These are phyloP conservation scores for Leptopterna dolabrata DNA, from an alignment of 2,888 invertebrate genomes.

Conservation along the genomic window DNA sequence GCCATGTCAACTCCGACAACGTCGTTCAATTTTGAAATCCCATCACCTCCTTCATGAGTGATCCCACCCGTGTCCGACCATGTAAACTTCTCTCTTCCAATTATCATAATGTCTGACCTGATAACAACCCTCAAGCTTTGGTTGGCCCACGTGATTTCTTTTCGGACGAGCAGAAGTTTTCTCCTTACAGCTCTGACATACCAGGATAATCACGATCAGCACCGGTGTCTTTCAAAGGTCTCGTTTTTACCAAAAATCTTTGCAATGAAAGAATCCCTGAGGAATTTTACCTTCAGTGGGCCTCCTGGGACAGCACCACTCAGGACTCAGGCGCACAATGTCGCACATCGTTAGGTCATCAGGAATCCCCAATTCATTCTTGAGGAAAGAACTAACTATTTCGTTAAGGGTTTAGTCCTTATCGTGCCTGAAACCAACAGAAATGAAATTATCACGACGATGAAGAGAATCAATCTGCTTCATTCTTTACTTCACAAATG, in stretches of 20 bases:
- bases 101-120: background rate
- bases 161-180: background rate
- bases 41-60: background rate
- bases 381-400: background rate
- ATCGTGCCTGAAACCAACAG: background rate
- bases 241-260: background rate
- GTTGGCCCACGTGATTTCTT: background rate
- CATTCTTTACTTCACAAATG: background rate
- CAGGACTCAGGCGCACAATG: background rate
- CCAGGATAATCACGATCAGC: background rate
- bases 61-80: background rate
- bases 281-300: background rate
- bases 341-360: background rate
- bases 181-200: background rate
- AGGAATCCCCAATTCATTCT: background rate
- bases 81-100: background rate
- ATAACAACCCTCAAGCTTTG: background rate
- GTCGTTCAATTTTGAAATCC: background rate
- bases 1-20: background rate
- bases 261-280: background rate
- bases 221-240: background rate
- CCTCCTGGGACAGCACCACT: background rate
- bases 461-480: background rate
- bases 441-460: background rate
- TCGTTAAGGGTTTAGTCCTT: background rate